Evolutionary conservation across 2,797 vertebrate species (phyloP).

Genomic region (Melanotaenia pygmaea): DNA sequence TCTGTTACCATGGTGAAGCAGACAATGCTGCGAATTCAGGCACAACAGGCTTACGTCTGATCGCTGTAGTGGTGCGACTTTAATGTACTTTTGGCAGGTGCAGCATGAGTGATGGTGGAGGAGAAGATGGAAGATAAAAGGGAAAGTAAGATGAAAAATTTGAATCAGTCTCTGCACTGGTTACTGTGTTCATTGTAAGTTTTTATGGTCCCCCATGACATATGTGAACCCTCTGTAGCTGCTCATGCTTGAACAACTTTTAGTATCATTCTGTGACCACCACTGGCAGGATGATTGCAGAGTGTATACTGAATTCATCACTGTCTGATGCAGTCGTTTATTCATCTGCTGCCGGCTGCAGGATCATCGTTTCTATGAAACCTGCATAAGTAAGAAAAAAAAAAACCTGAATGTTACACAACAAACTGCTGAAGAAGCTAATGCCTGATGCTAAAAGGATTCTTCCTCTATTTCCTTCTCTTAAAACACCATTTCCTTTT

Average conservation of each 20-base stretch:
- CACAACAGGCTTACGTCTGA: constrained; percentile 25
- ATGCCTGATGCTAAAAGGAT: not conserved
- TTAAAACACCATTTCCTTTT: constrained; percentile 14
- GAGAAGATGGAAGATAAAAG: constrained; percentile 28
- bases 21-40: constrained; percentile 43
- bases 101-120: constrained; percentile 7
- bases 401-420: not conserved
- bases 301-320: not conserved
- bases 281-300: constrained; percentile 1
- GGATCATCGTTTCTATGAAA: not conserved
- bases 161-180: not conserved
- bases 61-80: constrained; percentile 21
- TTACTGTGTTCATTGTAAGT: not conserved
- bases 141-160: constrained; percentile 5
- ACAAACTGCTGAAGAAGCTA: constrained; percentile 1
- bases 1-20: constrained; percentile 76
- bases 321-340: constrained; percentile 3
- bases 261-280: constrained; percentile 6
- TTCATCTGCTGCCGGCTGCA: not conserved
- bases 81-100: constrained; percentile 32
- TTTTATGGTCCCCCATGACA: constrained; percentile 1
- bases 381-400: not conserved
- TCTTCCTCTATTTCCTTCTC: not conserved
- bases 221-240: not conserved
- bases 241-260: constrained; percentile 4